Evolutionary conservation across 2,888 invertebrate species (phyloP).

Genomic region (Spialia ferax): DNA sequence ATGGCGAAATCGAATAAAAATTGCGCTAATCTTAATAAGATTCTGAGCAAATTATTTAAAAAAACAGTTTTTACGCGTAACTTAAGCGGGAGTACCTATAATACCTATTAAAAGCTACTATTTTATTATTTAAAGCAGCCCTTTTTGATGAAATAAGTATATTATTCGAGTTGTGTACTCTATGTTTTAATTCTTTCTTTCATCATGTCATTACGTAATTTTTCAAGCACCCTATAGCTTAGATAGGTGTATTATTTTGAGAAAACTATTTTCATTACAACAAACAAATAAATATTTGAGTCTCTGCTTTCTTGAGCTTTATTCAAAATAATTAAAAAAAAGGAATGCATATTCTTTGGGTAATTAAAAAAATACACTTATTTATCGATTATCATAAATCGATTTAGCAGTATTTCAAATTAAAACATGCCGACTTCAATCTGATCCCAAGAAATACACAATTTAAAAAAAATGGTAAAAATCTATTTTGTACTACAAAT

Average conservation of each 20-base stretch:
- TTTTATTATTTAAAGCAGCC: neutral
- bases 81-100: too few relatives aligned
- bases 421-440: neutral
- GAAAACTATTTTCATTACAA: neutral
- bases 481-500: constrained; percentile 22
- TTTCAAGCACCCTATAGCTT: constrained; percentile 23
- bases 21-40: neutral
- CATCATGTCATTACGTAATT: neutral
- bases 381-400: too few relatives aligned
- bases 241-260: constrained; percentile 12
- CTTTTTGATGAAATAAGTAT: neutral
- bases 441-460: constrained; percentile 2
- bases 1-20: constrained; percentile 9
- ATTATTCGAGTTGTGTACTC: neutral
- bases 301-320: neutral
- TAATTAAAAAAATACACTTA: neutral
- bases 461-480: constrained; percentile 2
- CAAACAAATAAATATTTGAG: constrained; percentile 1
- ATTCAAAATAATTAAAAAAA: neutral
- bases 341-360: constrained; percentile 4
- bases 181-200: neutral
- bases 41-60: neutral
- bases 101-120: too few relatives aligned
- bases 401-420: neutral
- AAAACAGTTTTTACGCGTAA: neutral